Base-by-base conservation (phyloP, 2,888 invertebrate species). In the Euproctis similis region DNA sequence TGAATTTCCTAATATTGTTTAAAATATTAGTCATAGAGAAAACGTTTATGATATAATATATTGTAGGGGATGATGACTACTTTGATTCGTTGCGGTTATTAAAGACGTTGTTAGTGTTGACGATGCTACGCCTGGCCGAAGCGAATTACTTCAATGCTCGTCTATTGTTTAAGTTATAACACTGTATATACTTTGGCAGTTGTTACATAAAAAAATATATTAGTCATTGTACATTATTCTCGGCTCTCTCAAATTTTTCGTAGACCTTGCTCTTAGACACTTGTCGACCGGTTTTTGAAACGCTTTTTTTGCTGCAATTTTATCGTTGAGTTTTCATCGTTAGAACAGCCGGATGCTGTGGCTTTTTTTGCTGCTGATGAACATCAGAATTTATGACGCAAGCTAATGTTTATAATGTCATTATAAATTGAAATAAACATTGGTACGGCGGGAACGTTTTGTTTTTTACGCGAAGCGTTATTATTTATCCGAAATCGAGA, bases 331-430 rank as follows among this genome's bases (percentile, higher is more conserved):
- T 63, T 68, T 65, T 66, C 52, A 53, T 59, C 49, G 39, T 42
- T 43, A 52, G 36, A 53, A 80, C n/a, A n/a, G 68, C 77, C 80
- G 80, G 80, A 80, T 78, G 61, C 65, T 54, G 40, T 62, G 69
- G 75, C 71, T 69, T 61, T 61, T 52, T 61, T 52, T 59, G 59
- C 55, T n/a, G n/a, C n/a, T n/a, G n/a, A n/a, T n/a, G 55, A 55
- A 37, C 40, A 51, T 53, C 44, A 47, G 46, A 42, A 33, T 26
- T 48, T 49, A 53, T 80, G 78, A 78, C 74, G 80, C 49, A 69
- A 80, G 46, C 53, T 39, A 49, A 41, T 63, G 59, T 69, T 67
- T 62, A 61, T 70, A 59, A 54, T 66, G 63, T 54, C 53, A 49
- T 48, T 49, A 62, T 60, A n/a, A n/a, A n/a, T n/a, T n/a, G n/a